These are phyloP conservation scores for Chondrilla cf. caribensis DNA, from an alignment of 37 sponge, comb jelly and placozoan genomes.

Conservation along the genomic window DNA sequence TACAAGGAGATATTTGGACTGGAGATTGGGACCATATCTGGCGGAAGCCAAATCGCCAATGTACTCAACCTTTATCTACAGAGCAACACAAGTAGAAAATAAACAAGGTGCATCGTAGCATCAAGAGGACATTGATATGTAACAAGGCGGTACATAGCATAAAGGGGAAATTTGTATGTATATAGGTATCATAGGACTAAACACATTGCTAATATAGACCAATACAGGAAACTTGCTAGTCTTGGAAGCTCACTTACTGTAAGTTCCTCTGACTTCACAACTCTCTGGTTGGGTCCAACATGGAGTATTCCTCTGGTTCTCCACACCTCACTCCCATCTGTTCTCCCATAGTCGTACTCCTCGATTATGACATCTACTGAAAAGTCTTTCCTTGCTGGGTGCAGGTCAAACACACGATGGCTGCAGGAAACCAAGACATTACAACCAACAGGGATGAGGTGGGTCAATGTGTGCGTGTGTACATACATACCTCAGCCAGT, in stretches of 20 bases:
- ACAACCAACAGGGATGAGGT: no score
- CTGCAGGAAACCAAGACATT: conserved; percentile 22
- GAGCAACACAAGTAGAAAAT: background rate
- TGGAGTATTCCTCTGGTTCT: conserved; percentile 29
- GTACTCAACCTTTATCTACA: conserved; percentile 65
- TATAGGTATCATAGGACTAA: no score
- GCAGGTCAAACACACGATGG: conserved; percentile 54
- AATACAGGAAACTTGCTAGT: no score
- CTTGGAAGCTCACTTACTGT: conserved; percentile 27
- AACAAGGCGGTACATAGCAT: no score
- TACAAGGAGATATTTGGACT: conserved; percentile 57
- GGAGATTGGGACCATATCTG: background rate
- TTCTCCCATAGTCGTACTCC: conserved; percentile 34
- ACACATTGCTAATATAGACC: no score
- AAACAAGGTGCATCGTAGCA: background rate
- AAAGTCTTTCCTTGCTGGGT: conserved; percentile 57
- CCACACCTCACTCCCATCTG: conserved; percentile 43
- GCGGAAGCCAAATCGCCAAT: conserved; percentile 58
- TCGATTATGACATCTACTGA: conserved; percentile 46
- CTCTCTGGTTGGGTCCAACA: conserved; percentile 57
- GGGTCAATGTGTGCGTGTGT: no score
- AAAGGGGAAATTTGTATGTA: no score
- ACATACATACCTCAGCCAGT: conserved; percentile 44
- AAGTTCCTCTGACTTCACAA: conserved; percentile 24
- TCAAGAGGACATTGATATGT: background rate